Evolutionary conservation across 2,113 vertebrate species (phyloP).

Genomic region (Tetraodon nigroviridis): DNA sequence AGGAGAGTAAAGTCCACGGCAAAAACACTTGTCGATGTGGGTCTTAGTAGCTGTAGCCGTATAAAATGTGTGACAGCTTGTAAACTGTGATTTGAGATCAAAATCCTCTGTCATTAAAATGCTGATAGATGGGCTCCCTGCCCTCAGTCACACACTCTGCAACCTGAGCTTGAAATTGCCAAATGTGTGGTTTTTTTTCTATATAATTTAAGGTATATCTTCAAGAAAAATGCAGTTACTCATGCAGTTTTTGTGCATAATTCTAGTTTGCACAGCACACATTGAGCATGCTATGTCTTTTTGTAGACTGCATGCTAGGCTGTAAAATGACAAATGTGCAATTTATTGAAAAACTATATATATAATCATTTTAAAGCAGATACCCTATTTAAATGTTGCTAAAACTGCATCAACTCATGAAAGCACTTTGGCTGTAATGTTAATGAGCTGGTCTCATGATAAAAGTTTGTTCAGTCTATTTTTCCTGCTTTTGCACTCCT

Average conservation of each 20-base stretch:
- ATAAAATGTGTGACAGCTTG: conserved; percentile 70
- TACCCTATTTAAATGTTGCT: not conserved
- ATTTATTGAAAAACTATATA: too few species aligned
- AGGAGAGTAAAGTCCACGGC: conserved; percentile 48
- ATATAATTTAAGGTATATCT: conserved; percentile 4
- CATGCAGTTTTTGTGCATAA: conserved; percentile 16
- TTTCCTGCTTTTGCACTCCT: conserved; percentile 7
- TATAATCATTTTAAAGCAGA: not conserved
- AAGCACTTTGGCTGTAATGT: not conserved
- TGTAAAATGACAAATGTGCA: too few species aligned
- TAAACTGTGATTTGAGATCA: conserved; percentile 28
- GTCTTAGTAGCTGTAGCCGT: conserved; percentile 65
- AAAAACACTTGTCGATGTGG: conserved; percentile 20
- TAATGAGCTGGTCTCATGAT: conserved; percentile 76
- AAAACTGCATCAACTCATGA: not conserved
- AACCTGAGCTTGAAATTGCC: conserved; percentile 17
- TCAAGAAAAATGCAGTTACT: not conserved
- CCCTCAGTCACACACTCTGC: conserved; percentile 16
- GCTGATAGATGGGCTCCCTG: conserved; percentile 2
- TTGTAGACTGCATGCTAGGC: not conserved
- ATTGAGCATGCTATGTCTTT: conserved; percentile 6
- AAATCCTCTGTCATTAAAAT: not conserved
- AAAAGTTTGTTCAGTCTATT: conserved; percentile 10
- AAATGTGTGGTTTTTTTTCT: not conserved
- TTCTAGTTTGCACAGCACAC: conserved; percentile 33